Evolutionary conservation across 2,113 vertebrate genomes (phyloP).

Genomic region (Grantiella picta): DNA sequence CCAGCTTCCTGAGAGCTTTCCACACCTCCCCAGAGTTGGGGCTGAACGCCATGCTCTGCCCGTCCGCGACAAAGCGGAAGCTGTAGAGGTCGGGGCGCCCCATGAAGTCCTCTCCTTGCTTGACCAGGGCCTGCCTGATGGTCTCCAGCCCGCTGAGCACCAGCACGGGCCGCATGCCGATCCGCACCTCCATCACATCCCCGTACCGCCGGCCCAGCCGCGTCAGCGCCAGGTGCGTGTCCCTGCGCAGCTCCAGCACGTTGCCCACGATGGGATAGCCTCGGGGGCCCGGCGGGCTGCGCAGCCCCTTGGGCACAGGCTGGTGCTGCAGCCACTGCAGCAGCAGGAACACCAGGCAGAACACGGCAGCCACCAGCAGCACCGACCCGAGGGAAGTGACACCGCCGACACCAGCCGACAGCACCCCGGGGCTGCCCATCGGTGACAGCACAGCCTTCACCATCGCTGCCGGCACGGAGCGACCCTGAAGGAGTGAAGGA

Average conservation of each 20-base stretch:
- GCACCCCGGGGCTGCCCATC: conserved; percentile 21
- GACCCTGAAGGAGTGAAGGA: conserved; percentile 65
- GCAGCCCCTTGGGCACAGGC: conserved; percentile 78
- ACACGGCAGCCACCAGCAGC: conserved; percentile 63
- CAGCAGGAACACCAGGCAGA: conserved; percentile 75
- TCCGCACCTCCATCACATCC: conserved; percentile 81
- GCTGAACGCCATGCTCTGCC: conserved; percentile 82
- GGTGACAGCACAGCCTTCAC: conserved; percentile 57
- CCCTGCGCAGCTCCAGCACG: conserved; percentile 74
- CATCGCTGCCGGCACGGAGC: conserved; percentile 56
- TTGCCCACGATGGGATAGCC: conserved; percentile 84
- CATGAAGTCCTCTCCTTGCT: conserved; percentile 85
- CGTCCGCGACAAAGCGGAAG: conserved; percentile 27
- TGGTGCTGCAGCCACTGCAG: conserved; percentile 43
- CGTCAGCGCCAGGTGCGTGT: conserved; percentile 79
- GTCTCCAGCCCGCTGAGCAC: conserved; percentile 83
- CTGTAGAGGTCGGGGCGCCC: conserved; percentile 83
- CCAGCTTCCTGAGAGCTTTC: conserved; percentile 75
- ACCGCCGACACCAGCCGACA: conserved; percentile 28
- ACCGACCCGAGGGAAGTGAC: neutral
- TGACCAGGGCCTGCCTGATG: conserved; percentile 83
- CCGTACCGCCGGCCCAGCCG: conserved; percentile 82
- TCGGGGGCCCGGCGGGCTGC: conserved; percentile 79
- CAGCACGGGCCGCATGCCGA: conserved; percentile 84
- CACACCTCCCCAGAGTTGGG: conserved; percentile 69